These are phyloP conservation scores for Trypoxylus dichotomus DNA, from an alignment of 1,140 invertebrate species.

Conservation along the genomic window DNA sequence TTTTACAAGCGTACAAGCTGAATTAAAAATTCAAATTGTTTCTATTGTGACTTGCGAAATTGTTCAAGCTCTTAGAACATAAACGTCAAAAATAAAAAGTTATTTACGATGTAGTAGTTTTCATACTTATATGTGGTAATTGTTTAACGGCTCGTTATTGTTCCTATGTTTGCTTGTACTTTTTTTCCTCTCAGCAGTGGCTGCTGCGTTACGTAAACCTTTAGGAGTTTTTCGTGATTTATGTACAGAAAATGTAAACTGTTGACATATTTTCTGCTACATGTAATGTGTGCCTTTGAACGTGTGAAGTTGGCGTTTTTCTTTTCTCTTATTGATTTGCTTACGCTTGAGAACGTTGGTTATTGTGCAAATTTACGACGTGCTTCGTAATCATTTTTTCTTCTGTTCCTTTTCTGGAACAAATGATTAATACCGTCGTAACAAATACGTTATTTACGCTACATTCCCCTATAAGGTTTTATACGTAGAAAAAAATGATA, in stretches of 20 bases:
- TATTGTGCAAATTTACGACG: not conserved
- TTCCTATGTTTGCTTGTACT: not conserved
- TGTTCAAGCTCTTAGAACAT: not conserved
- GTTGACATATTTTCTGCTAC: slow-evolving; percentile 8
- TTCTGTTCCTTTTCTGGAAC: too few species aligned
- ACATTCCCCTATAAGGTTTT: not conserved
- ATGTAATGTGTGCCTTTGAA: not conserved
- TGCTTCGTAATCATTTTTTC: too few species aligned
- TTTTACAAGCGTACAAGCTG: not conserved
- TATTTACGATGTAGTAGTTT: slow-evolving; percentile 2
- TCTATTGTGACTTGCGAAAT: not conserved
- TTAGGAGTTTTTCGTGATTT: slow-evolving; percentile 9
- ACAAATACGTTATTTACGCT: not conserved
- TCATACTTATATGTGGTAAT: not conserved
- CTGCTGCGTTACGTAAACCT: not conserved
- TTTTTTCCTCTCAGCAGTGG: not conserved
- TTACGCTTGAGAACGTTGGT: not conserved
- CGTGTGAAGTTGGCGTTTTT: not conserved
- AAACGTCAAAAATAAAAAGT: not conserved
- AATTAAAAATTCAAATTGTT: slow-evolving; percentile 22
- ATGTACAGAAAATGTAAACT: slow-evolving; percentile 7
- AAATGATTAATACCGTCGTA: too few species aligned
- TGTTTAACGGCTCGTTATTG: not conserved
- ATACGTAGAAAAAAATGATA: too few species aligned
- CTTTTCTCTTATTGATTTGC: not conserved